A percentile compares a stretch with the other conserved stretches of the same genome.
Evolutionary conservation across 2,888 invertebrate genomes (phyloP).

Genomic region (Cheiracanthium punctorium): DNA sequence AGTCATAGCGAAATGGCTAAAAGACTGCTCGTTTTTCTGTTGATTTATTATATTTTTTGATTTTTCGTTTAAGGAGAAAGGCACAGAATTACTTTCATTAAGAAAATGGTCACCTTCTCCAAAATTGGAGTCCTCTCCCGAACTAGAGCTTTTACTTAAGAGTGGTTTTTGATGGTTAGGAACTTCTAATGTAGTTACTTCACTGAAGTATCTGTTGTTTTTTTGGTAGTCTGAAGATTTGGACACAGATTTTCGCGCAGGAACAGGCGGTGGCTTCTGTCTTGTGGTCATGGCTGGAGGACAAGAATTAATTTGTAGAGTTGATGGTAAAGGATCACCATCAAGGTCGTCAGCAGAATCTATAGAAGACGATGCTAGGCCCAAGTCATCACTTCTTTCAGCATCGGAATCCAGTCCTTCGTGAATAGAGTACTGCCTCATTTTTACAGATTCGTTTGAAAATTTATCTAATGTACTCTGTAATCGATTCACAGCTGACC

Average conservation of each 20-base stretch:
- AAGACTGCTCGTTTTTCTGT: slow-evolving; percentile 43
- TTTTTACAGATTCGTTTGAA: slow-evolving; percentile 4
- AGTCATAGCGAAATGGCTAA: slow-evolving; percentile 30
- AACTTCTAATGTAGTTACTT: slow-evolving; percentile 28
- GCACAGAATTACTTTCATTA: slow-evolving; percentile 6
- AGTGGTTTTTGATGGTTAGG: slow-evolving; percentile 28
- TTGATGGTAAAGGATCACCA: slow-evolving; percentile 51
- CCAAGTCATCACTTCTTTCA: slow-evolving; percentile 51
- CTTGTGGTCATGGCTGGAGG: slow-evolving; percentile 34
- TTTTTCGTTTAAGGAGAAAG: slow-evolving; percentile 14
- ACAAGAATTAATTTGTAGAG: slow-evolving; percentile 24
- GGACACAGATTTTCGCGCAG: slow-evolving; percentile 44
- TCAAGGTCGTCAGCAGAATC: slow-evolving; percentile 66
- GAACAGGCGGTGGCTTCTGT: slow-evolving; percentile 59
- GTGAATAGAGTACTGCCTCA: slow-evolving; percentile 54
- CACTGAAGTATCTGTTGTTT: slow-evolving; percentile 6
- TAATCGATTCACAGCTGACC: slow-evolving; percentile 10
- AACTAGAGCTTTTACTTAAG: slow-evolving; percentile 53
- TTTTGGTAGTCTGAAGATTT: slow-evolving; percentile 28
- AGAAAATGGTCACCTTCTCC: slow-evolving; percentile 40
- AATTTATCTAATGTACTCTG: slow-evolving; percentile 20
- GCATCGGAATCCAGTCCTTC: slow-evolving; percentile 54
- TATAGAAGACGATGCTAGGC: slow-evolving; percentile 59
- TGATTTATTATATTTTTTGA: slow-evolving; percentile 40
- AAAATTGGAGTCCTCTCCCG: slow-evolving; percentile 48